A percentile compares a stretch with the other conserved stretches of the same genome.
These are phyloP conservation scores for Coptodon bakossiorum DNA, from an alignment of 2,113 vertebrate species.

Conservation along the genomic window DNA sequence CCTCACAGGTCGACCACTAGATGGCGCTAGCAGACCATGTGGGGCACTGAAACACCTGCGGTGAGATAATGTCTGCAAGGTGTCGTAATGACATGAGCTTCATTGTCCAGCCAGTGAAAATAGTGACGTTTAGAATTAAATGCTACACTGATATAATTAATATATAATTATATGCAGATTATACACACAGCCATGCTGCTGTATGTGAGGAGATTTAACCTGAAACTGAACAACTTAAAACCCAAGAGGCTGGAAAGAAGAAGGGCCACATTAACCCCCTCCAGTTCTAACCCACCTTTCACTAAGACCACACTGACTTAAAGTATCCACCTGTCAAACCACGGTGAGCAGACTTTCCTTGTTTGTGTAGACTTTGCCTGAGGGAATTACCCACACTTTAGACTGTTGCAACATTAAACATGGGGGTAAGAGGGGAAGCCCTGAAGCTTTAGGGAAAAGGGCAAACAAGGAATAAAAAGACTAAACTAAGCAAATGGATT, in stretches of 20 bases:
- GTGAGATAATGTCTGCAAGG: not conserved
- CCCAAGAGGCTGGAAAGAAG: not conserved
- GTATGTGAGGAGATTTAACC: not conserved
- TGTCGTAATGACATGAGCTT: not conserved
- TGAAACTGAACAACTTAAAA: not conserved
- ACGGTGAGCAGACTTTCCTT: not conserved
- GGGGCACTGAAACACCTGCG: not conserved
- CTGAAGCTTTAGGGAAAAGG: not conserved
- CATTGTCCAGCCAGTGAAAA: not conserved
- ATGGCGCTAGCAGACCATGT: not conserved
- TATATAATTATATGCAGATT: not conserved
- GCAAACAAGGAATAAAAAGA: not conserved
- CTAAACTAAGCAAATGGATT: not conserved
- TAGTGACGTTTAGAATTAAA: not conserved
- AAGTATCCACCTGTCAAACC: not conserved
- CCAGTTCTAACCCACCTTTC: not conserved
- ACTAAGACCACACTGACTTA: not conserved
- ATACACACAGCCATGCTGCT: not conserved
- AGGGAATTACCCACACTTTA: accelerated
- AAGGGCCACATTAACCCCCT: not conserved
- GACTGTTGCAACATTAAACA: not conserved
- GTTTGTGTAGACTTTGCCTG: not conserved
- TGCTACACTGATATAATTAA: not conserved
- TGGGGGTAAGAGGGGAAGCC: not conserved
- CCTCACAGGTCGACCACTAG: conserved; percentile 30